Percentiles rank a stretch among this genome's conserved stretches.
phyloP scores from a whole-genome alignment of 2,797 vertebrate genomes.

The Sebastes nivosus region DNA sequence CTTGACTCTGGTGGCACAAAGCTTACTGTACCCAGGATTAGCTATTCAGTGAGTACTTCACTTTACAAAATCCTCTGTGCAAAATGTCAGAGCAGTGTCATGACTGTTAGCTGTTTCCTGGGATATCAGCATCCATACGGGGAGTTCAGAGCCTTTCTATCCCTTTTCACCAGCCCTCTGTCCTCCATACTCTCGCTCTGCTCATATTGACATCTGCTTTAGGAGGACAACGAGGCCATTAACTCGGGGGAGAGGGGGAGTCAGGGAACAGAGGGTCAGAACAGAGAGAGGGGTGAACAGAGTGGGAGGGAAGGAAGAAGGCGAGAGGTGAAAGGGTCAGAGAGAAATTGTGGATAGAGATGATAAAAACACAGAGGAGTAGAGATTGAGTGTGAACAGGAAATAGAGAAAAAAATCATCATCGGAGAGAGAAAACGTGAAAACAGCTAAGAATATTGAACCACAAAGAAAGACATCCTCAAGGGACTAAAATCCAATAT shows the following conservation, averaged over 20 bases:
- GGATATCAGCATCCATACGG: neutral
- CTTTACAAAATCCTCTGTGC: slow-evolving; percentile 26
- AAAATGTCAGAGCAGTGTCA: slow-evolving; percentile 45
- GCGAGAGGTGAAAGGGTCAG: slow-evolving; percentile 36
- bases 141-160: slow-evolving; percentile 23
- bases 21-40: slow-evolving; percentile 12
- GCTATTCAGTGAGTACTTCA: slow-evolving; percentile 20
- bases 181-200: slow-evolving; percentile 6
- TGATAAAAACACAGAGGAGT: slow-evolving; percentile 20
- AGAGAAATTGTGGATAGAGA: slow-evolving; percentile 25
- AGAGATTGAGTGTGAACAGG: slow-evolving; percentile 25
- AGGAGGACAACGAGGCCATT: slow-evolving; percentile 41
- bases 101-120: slow-evolving; percentile 7
- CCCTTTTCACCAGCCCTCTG: slow-evolving; percentile 20
- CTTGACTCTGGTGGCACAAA: slow-evolving; percentile 12
- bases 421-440: slow-evolving; percentile 23
- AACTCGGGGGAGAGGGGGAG: slow-evolving; percentile 23
- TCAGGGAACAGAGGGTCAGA: slow-evolving; percentile 28
- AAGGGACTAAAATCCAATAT: slow-evolving; percentile 59
- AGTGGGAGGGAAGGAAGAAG: neutral
- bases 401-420: slow-evolving; percentile 6
- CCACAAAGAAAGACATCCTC: slow-evolving; percentile 34
- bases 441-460: slow-evolving; percentile 48
- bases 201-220: slow-evolving; percentile 41
- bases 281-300: slow-evolving; percentile 12